Conservation (phyloP, 2,888 invertebrate species). For the Epirrhoe alternata region DNA sequence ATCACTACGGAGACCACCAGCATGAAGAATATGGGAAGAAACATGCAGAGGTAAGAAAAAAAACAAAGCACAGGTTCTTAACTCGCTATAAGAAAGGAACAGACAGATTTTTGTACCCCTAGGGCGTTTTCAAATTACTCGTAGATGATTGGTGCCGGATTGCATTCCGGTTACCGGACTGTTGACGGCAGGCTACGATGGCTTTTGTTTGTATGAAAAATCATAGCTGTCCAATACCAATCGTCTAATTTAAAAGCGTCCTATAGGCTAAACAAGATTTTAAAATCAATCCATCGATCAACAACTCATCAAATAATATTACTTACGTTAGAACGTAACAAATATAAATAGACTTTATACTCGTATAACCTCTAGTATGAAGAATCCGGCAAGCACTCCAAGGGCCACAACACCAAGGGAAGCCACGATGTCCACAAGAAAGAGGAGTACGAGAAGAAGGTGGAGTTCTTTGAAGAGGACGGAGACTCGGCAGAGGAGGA, state of each 20-base stretch:
- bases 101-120: too few relatives aligned
- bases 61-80: too few relatives aligned
- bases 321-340: not conserved
- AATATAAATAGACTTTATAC: not conserved
- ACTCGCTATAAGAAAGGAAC: too few relatives aligned
- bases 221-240: too few relatives aligned
- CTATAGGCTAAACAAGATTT: not conserved
- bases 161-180: too few relatives aligned
- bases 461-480: slow-evolving; percentile 91
- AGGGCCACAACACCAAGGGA: slow-evolving; percentile 91
- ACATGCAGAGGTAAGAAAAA: slow-evolving; percentile 71
- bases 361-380: slow-evolving; percentile 71
- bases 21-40: slow-evolving; percentile 89
- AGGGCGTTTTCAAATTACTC: too few relatives aligned
- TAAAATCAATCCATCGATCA: too few relatives aligned
- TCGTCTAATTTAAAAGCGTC: too few relatives aligned
- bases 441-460: slow-evolving; percentile 90
- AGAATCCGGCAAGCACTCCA: slow-evolving; percentile 88
- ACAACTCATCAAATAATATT: too few relatives aligned
- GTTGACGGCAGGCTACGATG: too few relatives aligned
- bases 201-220: too few relatives aligned
- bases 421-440: slow-evolving; percentile 90
- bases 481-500: slow-evolving; percentile 88
- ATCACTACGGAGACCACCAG: slow-evolving; percentile 87
- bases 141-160: too few relatives aligned